phyloP scores from a whole-genome alignment of 2,797 vertebrate species.

The Xiphorhynchus erythropygius region DNA sequence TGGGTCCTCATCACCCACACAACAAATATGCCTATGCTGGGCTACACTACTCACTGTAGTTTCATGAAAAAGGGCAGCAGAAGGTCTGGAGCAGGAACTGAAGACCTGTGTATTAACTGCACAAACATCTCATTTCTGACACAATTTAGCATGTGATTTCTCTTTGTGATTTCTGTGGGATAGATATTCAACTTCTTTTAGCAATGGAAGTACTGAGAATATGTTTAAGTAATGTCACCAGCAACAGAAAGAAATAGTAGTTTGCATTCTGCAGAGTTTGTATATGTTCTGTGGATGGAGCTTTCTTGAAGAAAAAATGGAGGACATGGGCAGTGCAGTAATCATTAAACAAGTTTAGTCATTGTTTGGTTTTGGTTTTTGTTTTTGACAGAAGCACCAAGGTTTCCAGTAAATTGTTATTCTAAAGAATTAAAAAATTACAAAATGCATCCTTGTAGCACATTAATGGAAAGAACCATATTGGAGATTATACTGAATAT shows the following conservation, averaged over 20 bases:
- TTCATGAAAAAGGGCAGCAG: neutral
- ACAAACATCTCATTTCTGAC: neutral
- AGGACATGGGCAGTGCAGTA: neutral
- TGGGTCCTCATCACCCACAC: neutral
- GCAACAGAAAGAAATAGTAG: neutral
- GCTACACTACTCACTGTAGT: accelerated
- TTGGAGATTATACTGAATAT: neutral
- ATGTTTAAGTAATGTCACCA: neutral
- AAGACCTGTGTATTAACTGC: neutral
- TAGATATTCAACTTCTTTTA: neutral
- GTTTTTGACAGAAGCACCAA: neutral
- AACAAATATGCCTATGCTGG: neutral
- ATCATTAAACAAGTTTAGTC: neutral
- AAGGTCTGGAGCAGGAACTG: neutral
- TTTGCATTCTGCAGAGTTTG: neutral
- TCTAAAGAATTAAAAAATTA: neutral
- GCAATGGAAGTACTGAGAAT: neutral
- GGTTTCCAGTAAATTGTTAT: neutral
- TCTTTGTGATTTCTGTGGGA: neutral
- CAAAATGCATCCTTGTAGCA: neutral
- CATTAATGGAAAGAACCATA: neutral
- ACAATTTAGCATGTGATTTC: neutral
- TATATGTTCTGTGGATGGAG: neutral
- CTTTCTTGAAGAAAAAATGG: neutral
- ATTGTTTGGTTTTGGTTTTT: neutral